These are phyloP conservation scores for Grallaria varia DNA, from an alignment of 2,113 vertebrate genomes.

Conservation along the genomic window DNA sequence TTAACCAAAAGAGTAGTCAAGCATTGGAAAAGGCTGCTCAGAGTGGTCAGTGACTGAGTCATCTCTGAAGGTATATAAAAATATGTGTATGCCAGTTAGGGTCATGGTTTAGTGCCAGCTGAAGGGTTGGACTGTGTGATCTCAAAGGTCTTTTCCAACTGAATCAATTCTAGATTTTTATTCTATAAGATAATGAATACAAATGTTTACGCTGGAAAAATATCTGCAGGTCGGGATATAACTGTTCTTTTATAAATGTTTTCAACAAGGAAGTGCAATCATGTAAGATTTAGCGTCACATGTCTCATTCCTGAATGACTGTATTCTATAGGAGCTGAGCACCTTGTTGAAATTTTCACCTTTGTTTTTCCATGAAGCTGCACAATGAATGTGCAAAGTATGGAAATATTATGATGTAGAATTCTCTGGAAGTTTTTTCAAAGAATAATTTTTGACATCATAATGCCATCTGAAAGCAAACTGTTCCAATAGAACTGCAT, in stretches of 20 bases:
- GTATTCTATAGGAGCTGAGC: background rate
- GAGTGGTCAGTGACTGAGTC: background rate
- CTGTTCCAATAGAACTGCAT: background rate
- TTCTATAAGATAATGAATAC: background rate
- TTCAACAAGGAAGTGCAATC: background rate
- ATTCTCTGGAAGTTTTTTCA: background rate
- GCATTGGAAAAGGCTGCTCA: rapidly evolving
- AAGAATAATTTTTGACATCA: background rate
- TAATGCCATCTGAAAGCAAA: background rate
- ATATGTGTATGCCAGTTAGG: background rate
- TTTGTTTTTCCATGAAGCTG: background rate
- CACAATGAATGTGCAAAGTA: background rate
- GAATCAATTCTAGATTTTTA: background rate
- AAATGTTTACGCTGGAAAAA: background rate
- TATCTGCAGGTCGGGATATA: background rate
- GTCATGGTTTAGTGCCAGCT: background rate
- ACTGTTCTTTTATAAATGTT: background rate
- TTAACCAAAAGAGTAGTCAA: rapidly evolving
- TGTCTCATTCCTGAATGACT: background rate
- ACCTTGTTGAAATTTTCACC: background rate
- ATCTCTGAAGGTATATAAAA: background rate
- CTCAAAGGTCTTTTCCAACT: background rate
- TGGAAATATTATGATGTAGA: background rate
- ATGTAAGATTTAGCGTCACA: background rate
- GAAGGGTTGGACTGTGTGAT: background rate